These are phyloP conservation scores for Oceanites oceanicus DNA, from an alignment of 2,113 vertebrate genomes.

Conservation along the genomic window DNA sequence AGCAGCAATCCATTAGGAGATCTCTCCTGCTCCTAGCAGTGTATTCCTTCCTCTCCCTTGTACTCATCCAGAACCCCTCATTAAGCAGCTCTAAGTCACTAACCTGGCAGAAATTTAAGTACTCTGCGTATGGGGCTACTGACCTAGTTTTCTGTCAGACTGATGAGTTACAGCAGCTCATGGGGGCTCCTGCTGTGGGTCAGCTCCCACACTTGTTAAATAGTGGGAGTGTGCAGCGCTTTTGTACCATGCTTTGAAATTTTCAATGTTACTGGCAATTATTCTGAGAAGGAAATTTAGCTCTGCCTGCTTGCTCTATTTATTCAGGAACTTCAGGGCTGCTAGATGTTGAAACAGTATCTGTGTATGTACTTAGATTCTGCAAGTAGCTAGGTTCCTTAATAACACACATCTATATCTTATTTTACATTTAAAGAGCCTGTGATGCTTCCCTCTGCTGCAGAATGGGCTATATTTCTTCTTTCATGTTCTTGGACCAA, in stretches of 20 bases:
- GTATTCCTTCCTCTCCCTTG: not conserved
- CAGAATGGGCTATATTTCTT: not conserved
- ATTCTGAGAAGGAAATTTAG: not conserved
- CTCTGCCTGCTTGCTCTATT: not conserved
- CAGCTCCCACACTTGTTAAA: not conserved
- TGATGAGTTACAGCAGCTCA: not conserved
- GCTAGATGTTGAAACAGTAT: not conserved
- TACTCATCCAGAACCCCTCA: not conserved
- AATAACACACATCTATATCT: not conserved
- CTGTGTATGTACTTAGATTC: not conserved
- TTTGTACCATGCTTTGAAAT: not conserved
- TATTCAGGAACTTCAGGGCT: not conserved
- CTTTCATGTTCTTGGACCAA: not conserved
- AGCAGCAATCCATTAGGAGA: not conserved
- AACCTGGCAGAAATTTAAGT: slow-evolving; percentile 10
- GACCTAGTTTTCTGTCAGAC: slow-evolving; percentile 34
- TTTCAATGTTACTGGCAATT: not conserved
- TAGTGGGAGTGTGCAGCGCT: not conserved
- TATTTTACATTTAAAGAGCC: not conserved
- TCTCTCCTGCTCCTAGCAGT: not conserved
- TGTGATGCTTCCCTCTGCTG: not conserved
- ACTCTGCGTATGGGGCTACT: not conserved
- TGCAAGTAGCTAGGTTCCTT: not conserved
- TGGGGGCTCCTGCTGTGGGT: slow-evolving; percentile 21
- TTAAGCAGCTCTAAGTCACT: slow-evolving; percentile 16